Evolutionary conservation across 2,888 invertebrate species (phyloP).

Genomic region (Tenthredo notha): DNA sequence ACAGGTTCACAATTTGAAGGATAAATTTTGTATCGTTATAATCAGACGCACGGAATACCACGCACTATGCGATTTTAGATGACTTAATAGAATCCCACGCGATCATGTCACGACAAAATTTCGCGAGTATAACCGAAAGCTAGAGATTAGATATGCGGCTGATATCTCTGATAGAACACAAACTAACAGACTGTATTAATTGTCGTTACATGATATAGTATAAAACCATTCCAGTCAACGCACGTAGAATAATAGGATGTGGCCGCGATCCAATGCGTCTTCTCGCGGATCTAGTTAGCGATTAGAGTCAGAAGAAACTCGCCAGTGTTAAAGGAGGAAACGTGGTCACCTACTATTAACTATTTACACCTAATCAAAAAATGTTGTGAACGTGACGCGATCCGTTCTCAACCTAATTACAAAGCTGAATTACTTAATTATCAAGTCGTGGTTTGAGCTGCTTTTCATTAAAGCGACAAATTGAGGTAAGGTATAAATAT

Average conservation of each 20-base stretch:
- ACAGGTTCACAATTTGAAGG: neutral
- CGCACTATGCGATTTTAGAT: neutral
- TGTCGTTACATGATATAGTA: neutral
- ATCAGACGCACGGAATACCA: neutral
- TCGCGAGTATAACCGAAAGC: neutral
- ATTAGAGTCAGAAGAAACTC: neutral
- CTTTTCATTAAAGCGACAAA: neutral
- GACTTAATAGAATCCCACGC: neutral
- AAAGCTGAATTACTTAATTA: neutral
- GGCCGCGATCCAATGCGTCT: slow-evolving; percentile 38
- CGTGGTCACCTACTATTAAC: slow-evolving; percentile 1
- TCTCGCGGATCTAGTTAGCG: slow-evolving; percentile 33
- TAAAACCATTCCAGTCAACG: neutral
- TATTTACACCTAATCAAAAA: slow-evolving; percentile 10
- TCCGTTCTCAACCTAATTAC: neutral
- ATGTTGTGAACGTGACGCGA: neutral
- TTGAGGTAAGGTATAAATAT: neutral
- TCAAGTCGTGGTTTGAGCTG: neutral
- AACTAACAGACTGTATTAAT: slow-evolving; percentile 8
- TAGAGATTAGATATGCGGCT: slow-evolving; percentile 38
- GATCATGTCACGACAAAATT: neutral
- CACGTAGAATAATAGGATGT: slow-evolving; percentile 35
- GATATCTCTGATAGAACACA: slow-evolving; percentile 24
- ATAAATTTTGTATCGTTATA: neutral
- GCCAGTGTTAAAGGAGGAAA: slow-evolving; percentile 21